Base-by-base conservation (phyloP, 1,140 invertebrate genomes). In the Trichomalopsis sarcophagae region DNA sequence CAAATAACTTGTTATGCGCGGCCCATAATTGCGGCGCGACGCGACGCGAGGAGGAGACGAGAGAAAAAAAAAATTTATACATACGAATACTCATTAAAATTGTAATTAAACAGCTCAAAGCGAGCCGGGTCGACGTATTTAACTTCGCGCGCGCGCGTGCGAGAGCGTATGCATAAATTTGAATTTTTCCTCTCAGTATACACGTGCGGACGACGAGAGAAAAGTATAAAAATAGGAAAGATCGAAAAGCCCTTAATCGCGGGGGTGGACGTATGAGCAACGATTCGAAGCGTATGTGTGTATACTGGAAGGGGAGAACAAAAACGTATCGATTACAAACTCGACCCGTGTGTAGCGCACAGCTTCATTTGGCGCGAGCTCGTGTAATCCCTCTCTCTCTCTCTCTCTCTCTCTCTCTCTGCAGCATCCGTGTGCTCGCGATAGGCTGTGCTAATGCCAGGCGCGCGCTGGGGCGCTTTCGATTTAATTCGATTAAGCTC, bases 401-500 rank as follows among this genome's bases (percentile, higher is more conserved):
- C 33, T 33, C 33, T 33, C 33, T 33, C 33, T 33, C 33, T 36
- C 2, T 36, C 33, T 36, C 33, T 36, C 36, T 33, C 14, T 30
- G 27, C 10, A 33, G 68, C 27, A 23, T 23, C 23, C 2, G 17
- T 66, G 36, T 30, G 47, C 14, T 47, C 10, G 2, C 21, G 33
- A 68, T 76, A 66, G 50, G 73, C 74, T 83, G 47, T 68, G 74
- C 55, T 83, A 83, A 83, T 77, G 47, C 21, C 55, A 50, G 2
- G 13, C 47, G 47, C 36, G 81, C 47, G 44, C 73, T 21, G 27
- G 27, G 27, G 1, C 27, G 47, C 74, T 47, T 62, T 75, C 71
- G 50, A 82, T 82, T 82, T 82, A 75, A 82, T 82, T 82, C 81
- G 81, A 82, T 82, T 82, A 75, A 27, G 44, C n/a, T 81, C 71